These are phyloP conservation scores for Astreopora myriophthalma DNA, from an alignment of 64 coral and sea anemone genomes.

Conservation along the genomic window DNA sequence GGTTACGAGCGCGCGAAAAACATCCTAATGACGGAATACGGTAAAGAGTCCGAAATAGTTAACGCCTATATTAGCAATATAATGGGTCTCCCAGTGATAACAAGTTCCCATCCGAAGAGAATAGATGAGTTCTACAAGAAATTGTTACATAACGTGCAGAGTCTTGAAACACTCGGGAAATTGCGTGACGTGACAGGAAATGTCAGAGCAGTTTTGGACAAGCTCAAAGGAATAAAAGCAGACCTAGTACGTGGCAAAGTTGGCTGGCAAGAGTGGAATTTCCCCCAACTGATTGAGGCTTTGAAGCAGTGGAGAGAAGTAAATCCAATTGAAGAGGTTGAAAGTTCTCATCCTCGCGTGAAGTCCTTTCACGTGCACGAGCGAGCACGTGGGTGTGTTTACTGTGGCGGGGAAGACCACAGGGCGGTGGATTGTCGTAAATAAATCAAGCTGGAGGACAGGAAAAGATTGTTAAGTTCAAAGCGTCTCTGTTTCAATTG, in stretches of 20 bases:
- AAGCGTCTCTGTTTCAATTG: no score
- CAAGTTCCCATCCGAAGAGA: background rate
- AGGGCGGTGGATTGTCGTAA: no score
- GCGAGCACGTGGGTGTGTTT: no score
- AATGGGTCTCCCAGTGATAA: background rate
- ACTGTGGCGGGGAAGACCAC: no score
- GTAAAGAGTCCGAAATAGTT: conserved; percentile 14
- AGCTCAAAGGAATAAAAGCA: background rate
- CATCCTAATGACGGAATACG: conserved; percentile 16
- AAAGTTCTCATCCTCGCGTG: background rate
- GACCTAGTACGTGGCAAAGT: background rate
- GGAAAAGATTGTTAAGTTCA: no score
- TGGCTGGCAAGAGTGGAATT: background rate
- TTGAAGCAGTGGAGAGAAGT: background rate
- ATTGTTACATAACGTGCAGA: conserved; percentile 52
- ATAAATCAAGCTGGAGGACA: no score
- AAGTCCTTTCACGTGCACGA: no score
- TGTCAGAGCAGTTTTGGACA: background rate
- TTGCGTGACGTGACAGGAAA: background rate
- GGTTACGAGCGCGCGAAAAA: conserved; percentile 7
- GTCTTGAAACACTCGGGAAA: background rate
- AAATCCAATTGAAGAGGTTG: background rate
- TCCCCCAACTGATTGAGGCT: background rate
- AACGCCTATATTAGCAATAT: conserved; percentile 23
- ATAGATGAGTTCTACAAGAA: conserved; percentile 47